Evolutionary conservation across 2,797 vertebrate genomes (phyloP), one percentile per base, ranked within the genome.

Genomic region (Moxostoma hubbsi): DNA sequence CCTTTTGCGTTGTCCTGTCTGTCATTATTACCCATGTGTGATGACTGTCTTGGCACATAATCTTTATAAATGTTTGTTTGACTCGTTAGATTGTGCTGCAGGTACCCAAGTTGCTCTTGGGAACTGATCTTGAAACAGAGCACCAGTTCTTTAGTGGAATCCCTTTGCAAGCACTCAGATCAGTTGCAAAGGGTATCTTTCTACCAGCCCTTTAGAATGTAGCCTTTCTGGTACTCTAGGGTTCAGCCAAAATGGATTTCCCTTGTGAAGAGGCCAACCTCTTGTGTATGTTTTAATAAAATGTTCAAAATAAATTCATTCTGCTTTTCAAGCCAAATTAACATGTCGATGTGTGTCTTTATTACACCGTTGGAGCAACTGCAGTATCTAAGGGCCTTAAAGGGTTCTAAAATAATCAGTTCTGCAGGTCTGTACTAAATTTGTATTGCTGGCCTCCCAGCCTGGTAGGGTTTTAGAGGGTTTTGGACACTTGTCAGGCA

Each of bases 291-390:
- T 90, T 92, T 90, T 88, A 90, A 61, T 82, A 82, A 83, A 90
- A 82, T 83, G 79, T 86, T 91, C 85, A 90, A 90, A 92, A 91
- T 83, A 81, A 71, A 81, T 85, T 87, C 74, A 36, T 36, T 36
- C 36, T 88, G 89, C 91, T 92, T 93, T 93, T 92, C 84, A 92
- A 89, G 82, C 78, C 2, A 70, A 81, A 61, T 57, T 13, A 2
- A 18, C 16, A 3, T 82, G 50, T 12, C 36, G 36, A 36, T 8
- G 10, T 82, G 57, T 66, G 36, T 36, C 24, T 62, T 73, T 11
- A n/a, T 59, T 13, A n/a, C 36, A 36, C 36, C 36, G 4, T 5
- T 36, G 36, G 36, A 36, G 36, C 36, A 36, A 36, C 36, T 36
- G 36, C 3, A 36, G 36, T 36, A 36, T 36, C 36, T 36, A 36